Evolutionary conservation across 2,113 vertebrate genomes (phyloP).

Genomic region (Genyomyrus donnyi): DNA sequence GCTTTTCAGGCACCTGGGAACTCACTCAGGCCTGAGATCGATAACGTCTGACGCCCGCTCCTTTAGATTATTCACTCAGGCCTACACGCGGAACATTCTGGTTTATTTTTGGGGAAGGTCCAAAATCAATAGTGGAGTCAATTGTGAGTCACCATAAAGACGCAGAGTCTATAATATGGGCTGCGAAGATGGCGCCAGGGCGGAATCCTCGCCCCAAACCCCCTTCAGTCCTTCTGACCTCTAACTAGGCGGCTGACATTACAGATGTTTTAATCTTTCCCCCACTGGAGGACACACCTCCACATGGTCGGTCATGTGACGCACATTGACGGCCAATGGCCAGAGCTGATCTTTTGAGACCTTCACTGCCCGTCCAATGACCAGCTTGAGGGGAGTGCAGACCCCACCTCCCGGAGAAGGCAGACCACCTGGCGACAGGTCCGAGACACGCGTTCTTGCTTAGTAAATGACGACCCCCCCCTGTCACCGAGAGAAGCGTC

Average conservation of each 20-base stretch:
- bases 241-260: background rate
- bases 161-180: background rate
- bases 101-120: background rate
- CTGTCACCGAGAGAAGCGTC: background rate
- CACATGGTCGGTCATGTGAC: background rate
- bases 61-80: background rate
- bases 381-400: background rate
- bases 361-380: background rate
- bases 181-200: background rate
- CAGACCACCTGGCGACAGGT: background rate
- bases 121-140: background rate
- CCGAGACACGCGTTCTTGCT: background rate
- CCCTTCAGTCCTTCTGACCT: background rate
- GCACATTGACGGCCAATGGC: background rate
- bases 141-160: background rate
- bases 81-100: background rate
- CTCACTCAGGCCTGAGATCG: background rate
- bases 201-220: background rate
- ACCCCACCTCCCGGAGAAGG: background rate
- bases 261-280: background rate
- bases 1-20: background rate
- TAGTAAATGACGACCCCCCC: background rate
- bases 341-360: background rate
- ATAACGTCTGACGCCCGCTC: background rate
- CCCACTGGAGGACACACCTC: background rate